Evolutionary conservation across 92 coral and sea anemone genomes (phyloP).

Genomic region (Epizoanthus fatuus): DNA sequence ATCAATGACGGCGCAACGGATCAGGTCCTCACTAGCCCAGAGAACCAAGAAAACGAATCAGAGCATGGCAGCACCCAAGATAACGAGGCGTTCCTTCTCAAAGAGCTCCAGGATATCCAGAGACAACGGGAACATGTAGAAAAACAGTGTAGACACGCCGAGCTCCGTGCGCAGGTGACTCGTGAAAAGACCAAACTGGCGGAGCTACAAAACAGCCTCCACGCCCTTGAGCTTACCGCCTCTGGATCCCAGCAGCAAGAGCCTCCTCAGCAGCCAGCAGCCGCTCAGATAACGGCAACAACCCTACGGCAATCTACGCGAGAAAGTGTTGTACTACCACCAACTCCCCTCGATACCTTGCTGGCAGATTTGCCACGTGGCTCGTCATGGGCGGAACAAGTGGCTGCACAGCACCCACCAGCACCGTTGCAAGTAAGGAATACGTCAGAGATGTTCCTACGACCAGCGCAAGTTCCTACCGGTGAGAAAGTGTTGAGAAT

Average conservation of each 20-base stretch:
- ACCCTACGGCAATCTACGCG: neutral
- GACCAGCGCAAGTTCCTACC: neutral
- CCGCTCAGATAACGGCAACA: conserved; percentile 11
- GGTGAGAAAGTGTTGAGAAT: neutral
- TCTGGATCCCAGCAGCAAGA: neutral
- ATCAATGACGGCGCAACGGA: neutral
- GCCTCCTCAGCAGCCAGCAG: neutral
- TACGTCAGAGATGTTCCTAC: neutral
- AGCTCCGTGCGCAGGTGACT: neutral
- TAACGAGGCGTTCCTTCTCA: neutral
- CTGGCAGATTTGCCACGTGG: conserved; percentile 5
- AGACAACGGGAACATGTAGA: neutral
- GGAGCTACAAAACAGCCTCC: conserved; percentile 3
- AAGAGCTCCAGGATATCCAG: conserved; percentile 1
- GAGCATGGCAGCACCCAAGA: neutral
- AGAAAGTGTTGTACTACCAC: conserved; percentile 1
- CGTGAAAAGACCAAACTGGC: neutral
- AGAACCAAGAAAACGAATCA: too few species aligned
- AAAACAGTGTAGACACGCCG: neutral
- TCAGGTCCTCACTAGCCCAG: neutral
- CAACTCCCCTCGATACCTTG: conserved; percentile 5
- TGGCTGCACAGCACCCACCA: neutral
- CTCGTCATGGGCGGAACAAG: conserved; percentile 1
- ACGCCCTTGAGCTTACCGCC: neutral
- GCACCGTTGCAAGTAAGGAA: neutral